phyloP scores from a whole-genome alignment of 2,888 invertebrate species.

The Aphrophora alni region DNA sequence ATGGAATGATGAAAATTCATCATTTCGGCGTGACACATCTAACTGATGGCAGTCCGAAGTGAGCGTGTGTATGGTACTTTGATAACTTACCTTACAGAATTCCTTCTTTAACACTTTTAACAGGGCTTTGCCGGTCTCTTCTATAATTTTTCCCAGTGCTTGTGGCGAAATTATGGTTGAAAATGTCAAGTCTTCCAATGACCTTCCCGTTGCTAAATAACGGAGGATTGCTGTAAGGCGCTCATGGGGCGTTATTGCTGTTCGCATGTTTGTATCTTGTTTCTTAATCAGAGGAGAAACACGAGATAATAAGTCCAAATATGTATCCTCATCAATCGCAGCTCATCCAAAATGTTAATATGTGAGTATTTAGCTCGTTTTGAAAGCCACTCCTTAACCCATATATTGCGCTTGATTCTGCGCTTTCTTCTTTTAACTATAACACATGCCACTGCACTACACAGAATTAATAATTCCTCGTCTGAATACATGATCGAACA shows the following conservation, averaged over 20 bases:
- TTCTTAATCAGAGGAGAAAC: too few relatives aligned
- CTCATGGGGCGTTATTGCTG: constrained; percentile 25
- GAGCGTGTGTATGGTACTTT: too few relatives aligned
- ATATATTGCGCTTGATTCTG: constrained; percentile 19
- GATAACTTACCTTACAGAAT: constrained; percentile 24
- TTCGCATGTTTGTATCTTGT: too few relatives aligned
- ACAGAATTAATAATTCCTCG: too few relatives aligned
- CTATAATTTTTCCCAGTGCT: constrained; percentile 25
- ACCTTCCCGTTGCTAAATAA: constrained; percentile 18
- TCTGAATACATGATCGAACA: too few relatives aligned
- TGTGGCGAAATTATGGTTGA: constrained; percentile 27
- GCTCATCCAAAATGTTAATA: too few relatives aligned
- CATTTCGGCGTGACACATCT: too few relatives aligned
- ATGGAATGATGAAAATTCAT: too few relatives aligned
- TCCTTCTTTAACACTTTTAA: constrained; percentile 28
- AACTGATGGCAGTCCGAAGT: too few relatives aligned
- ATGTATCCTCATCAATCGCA: constrained; percentile 20
- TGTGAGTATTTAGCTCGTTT: too few relatives aligned
- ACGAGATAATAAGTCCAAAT: constrained; percentile 23
- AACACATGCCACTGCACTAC: too few relatives aligned
- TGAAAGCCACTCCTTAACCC: constrained; percentile 10
- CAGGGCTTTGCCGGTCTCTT: constrained; percentile 26
- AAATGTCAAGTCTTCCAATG: constrained; percentile 28
- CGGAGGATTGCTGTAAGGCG: constrained; percentile 25
- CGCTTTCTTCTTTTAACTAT: too few relatives aligned